Evolutionary conservation across 2,797 vertebrate genomes (phyloP), one percentile per base, ranked within the genome.

Genomic region (Pogoniulus pusillus): DNA sequence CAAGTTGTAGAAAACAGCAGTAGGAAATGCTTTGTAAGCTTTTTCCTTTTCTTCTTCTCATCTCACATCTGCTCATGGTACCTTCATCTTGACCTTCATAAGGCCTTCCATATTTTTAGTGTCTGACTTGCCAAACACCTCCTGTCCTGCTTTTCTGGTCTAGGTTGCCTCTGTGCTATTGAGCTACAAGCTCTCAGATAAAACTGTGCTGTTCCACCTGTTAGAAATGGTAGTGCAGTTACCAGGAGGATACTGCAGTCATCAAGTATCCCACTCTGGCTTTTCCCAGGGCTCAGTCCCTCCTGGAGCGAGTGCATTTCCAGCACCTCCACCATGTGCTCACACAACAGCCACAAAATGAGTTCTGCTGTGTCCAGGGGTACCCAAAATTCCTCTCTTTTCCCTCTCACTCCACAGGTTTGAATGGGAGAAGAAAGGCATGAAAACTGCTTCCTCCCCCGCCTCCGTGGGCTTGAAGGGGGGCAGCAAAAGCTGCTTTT

Each of bases 81-180:
- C 37, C 75, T 93, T 93, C 24, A 71, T 69, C 43, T 39, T 63
- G 78, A 74, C 71, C 78, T 69, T 79, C 49, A 19, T 32, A 45
- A 78, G 49, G n/a, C 30, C 70, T 94, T 53, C 77, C 43, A 23
- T 53, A 77, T 87, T 86, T 90, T 93, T 65, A 62, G 65, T 85
- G 74, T 85, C 81, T 78, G 45, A 17, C 32, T 47, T 90, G 62
- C 60, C 60, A 89, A 63, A 90, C 88, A 62, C 45, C 20, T 76
- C 19, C 54, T 51, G 45, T 37, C 71, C 60, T 70, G 35, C 49
- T 65, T 86, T 83, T 88, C 4, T 16, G 30, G 13, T 69, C 55
- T 17, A 43, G 54, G n/a, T 24, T 80, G 19, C 3, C 3, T 12
- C 54, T 74, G 34, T 59, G 43, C 55, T 58, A 9, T 8, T 35